Evolutionary conservation across 2,113 vertebrate species (phyloP).

Genomic region (Octodon degus): DNA sequence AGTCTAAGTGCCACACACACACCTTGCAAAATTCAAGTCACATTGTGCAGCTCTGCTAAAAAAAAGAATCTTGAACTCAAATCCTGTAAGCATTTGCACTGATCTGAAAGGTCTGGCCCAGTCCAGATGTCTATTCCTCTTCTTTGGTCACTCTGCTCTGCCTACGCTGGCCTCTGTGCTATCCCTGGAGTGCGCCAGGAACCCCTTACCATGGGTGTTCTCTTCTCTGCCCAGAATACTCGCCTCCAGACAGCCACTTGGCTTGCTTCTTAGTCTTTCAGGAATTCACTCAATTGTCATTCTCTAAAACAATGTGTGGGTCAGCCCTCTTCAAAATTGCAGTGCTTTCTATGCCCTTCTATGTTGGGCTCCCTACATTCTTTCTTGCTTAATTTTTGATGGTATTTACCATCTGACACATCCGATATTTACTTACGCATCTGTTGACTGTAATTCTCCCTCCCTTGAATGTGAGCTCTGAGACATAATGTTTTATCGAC

Average conservation of each 20-base stretch:
- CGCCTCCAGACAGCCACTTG: neutral
- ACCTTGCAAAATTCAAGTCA: neutral
- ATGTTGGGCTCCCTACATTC: neutral
- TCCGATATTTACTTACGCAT: neutral
- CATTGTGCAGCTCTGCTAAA: neutral
- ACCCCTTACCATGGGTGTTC: neutral
- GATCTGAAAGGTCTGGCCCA: neutral
- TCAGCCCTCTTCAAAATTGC: neutral
- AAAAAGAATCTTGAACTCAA: neutral
- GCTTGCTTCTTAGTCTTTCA: neutral
- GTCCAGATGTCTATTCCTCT: neutral
- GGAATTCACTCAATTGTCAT: neutral
- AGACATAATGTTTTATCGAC: neutral
- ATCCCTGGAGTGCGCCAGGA: neutral
- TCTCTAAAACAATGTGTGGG: neutral
- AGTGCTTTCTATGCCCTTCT: neutral
- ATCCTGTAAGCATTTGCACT: neutral
- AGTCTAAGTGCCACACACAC: constrained; percentile 6
- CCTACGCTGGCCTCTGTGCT: neutral
- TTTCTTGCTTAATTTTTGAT: neutral
- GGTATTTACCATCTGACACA: neutral
- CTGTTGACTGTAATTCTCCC: neutral
- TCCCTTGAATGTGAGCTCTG: neutral
- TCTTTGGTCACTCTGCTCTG: neutral
- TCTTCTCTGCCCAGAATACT: neutral